phyloP scores from a whole-genome alignment of 2,797 vertebrate species.

The Pseudochirops cupreus region DNA sequence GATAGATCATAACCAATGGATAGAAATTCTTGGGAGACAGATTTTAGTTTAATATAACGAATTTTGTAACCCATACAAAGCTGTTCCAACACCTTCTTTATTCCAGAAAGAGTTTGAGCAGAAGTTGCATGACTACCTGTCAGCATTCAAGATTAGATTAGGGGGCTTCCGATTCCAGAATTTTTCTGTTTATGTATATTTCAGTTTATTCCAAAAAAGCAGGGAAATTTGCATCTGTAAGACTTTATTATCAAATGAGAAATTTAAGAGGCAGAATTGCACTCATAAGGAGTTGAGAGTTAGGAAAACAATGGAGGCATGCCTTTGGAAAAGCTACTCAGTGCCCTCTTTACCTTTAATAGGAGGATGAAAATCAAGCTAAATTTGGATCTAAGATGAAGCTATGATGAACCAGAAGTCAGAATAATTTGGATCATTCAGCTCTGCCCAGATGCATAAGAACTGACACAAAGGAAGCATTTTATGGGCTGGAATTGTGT shows the following conservation, averaged over 20 bases:
- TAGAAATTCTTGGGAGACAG: background rate
- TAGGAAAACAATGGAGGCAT: background rate
- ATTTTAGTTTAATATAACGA: background rate
- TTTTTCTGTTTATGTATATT: background rate
- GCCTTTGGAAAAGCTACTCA: background rate
- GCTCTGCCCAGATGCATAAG: conserved; percentile 57
- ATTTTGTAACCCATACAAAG: background rate
- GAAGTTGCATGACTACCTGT: background rate
- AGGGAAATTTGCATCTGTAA: background rate
- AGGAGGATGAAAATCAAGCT: conserved; percentile 50
- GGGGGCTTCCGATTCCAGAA: background rate
- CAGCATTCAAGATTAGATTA: background rate
- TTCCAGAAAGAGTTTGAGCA: background rate
- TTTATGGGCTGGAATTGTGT: conserved; percentile 63
- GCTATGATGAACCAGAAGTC: conserved; percentile 71
- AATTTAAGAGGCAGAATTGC: background rate
- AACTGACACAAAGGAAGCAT: conserved; percentile 53
- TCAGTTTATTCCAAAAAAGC: background rate
- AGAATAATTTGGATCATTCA: conserved; percentile 73
- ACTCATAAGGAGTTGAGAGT: background rate
- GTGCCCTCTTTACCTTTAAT: background rate
- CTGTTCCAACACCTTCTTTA: background rate
- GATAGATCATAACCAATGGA: background rate
- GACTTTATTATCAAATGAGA: background rate
- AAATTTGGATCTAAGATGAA: conserved; percentile 66